Conservation (phyloP, 2,888 invertebrate genomes). For the Lepidocyrtoides sp. region DNA sequence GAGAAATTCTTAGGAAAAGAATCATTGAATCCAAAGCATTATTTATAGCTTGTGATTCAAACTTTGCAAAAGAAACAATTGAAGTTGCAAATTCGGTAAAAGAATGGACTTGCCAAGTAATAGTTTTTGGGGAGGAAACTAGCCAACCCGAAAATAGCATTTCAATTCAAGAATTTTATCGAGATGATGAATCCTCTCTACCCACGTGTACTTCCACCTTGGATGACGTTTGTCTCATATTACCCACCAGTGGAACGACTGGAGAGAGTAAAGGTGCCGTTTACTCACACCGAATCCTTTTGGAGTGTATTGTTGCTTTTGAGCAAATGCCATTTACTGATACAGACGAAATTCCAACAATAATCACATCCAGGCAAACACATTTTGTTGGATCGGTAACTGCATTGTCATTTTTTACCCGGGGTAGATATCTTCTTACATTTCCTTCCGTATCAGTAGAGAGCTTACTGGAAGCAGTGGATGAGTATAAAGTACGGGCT, state of each 20-base stretch:
- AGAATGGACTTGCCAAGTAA: conserved; percentile 77
- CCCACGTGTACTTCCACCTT: not conserved
- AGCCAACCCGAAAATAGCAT: not conserved
- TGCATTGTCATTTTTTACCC: conserved; percentile 77
- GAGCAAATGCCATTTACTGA: conserved; percentile 80
- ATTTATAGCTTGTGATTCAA: conserved; percentile 80
- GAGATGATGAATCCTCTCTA: conserved; percentile 69
- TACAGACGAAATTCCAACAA: conserved; percentile 51
- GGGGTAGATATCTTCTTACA: conserved; percentile 59
- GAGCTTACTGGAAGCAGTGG: conserved; percentile 62
- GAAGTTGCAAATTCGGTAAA: conserved; percentile 50
- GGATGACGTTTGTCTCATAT: conserved; percentile 77
- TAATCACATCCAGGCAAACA: conserved; percentile 81
- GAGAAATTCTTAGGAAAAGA: conserved; percentile 73
- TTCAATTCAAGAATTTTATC: conserved; percentile 66
- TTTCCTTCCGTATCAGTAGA: conserved; percentile 49
- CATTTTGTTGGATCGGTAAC: conserved; percentile 81
- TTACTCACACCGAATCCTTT: conserved; percentile 78
- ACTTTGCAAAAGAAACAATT: conserved; percentile 20
- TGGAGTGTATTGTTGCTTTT: conserved; percentile 71
- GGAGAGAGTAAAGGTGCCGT: conserved; percentile 81
- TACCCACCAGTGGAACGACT: conserved; percentile 83
- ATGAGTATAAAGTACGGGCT: conserved; percentile 60
- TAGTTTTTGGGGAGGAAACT: conserved; percentile 70
- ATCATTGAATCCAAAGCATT: conserved; percentile 78